Conservation (phyloP, 2,113 vertebrate species). For the Barbus barbus region DNA sequence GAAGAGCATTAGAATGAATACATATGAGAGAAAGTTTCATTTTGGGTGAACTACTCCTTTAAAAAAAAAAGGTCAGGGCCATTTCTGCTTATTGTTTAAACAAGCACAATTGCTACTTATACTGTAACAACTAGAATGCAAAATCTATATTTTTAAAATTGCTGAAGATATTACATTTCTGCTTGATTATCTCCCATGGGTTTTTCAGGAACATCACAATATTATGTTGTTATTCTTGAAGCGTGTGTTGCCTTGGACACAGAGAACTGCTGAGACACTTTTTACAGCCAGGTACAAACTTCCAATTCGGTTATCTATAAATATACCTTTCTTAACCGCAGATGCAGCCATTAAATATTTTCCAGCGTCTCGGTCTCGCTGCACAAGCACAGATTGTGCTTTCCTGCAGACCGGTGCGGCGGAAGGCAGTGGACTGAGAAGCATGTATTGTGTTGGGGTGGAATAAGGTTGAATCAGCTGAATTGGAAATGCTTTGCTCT, state of each 20-base stretch:
- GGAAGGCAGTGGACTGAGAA: background rate
- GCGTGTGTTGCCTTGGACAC: background rate
- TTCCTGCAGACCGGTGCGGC: constrained; percentile 4
- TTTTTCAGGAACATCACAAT: background rate
- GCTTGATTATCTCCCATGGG: constrained; percentile 32
- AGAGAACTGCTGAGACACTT: background rate
- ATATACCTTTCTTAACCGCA: constrained; percentile 11
- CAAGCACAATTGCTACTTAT: constrained; percentile 7
- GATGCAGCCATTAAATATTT: constrained; percentile 2
- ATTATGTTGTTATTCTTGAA: background rate
- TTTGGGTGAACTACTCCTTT: background rate
- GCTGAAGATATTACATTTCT: constrained; percentile 22
- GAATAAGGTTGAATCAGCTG: constrained; percentile 37
- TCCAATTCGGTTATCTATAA: constrained; percentile 19
- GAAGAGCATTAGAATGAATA: background rate
- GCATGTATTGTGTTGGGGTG: constrained; percentile 10
- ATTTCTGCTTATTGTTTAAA: constrained; percentile 16
- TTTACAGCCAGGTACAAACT: background rate
- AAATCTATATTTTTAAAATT: constrained; percentile 23
- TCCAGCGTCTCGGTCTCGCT: background rate
- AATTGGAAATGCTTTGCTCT: constrained; percentile 38
- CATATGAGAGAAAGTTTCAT: background rate
- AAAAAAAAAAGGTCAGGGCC: background rate
- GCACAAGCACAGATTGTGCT: background rate
- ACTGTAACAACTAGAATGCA: background rate